Evolutionary conservation across 2,888 invertebrate genomes (phyloP), one percentile per base, ranked within the genome.

Genomic region (Sphinx pinastri): DNA sequence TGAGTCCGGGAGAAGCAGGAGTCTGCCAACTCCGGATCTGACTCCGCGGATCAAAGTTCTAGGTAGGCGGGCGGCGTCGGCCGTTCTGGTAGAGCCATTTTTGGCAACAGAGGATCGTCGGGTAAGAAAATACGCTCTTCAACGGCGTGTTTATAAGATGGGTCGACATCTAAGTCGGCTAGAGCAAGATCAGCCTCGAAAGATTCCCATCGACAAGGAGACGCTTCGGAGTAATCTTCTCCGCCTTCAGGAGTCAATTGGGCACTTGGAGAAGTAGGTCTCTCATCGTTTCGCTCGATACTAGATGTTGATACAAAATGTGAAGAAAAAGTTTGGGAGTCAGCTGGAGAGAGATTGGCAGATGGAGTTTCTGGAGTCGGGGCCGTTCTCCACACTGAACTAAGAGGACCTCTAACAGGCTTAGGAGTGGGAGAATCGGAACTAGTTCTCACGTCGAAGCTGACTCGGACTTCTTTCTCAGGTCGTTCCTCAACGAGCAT

Each of bases 281-380:
- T 89, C 66, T 89, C 92, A 73, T 92, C 90, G 58, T 93, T 91
- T 74, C 81, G 91, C 74, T 94, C 94, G 72, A 94, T 91, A 77
- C 94, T 94, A 6, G 92, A 93, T 0, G 93, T 87, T 0, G 94
- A 94, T 10, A 95, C 95, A 80, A 95, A 95, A 84, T 95, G 95
- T 58, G 95, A 95, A 57, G 95, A 95, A 78, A 95, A 95, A 11
- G 95, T 95, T 84, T 95, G 95, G 3, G 95, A 95, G 77, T 94
- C 94, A 66, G 90, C 94, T 74, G 95, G 87, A 38, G 94, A 95
- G 16, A 96, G 93, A 83, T 96, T 96, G 16, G 96, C 95, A 63
- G 95, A 95, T 31, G 96, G 96, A 5, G 96, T 96, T 78, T 96
- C 96, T 11, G 96, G 96, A 6, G 96, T 96, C 0, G 90, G 90